phyloP scores from a whole-genome alignment of 2,113 vertebrate species.

The Columbina picui region DNA sequence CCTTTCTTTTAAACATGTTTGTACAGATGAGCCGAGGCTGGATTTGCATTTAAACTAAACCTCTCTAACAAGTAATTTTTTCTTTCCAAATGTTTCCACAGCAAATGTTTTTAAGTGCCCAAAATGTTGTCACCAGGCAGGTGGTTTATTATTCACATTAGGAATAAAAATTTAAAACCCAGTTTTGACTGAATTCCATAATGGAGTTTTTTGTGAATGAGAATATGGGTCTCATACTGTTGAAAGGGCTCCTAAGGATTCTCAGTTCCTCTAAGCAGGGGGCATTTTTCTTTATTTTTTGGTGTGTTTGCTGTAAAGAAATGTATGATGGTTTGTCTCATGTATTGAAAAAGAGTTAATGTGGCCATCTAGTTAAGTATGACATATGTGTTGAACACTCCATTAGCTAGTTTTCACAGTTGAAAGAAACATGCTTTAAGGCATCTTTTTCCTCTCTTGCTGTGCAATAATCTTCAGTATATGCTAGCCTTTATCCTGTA shows the following conservation, averaged over 20 bases:
- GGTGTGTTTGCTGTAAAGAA: background rate
- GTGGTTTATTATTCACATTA: background rate
- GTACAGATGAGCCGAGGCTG: background rate
- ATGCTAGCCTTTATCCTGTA: background rate
- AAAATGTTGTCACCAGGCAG: background rate
- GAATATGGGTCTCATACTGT: background rate
- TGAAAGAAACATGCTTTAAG: background rate
- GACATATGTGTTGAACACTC: background rate
- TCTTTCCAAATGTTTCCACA: background rate
- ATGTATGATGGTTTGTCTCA: background rate
- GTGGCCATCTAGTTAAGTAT: background rate
- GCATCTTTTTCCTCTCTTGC: background rate
- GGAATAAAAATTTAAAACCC: background rate
- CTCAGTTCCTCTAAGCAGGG: background rate
- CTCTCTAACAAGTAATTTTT: background rate
- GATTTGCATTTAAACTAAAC: conserved; percentile 12
- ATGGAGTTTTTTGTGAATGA: background rate
- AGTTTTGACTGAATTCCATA: background rate
- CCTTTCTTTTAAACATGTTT: background rate
- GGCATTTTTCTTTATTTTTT: background rate
- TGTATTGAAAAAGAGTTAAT: background rate
- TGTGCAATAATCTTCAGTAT: background rate
- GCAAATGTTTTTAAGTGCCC: background rate
- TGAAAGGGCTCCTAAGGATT: background rate
- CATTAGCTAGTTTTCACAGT: background rate